phyloP scores from a whole-genome alignment of 1,140 invertebrate species.

The Oncopeltus fasciatus region DNA sequence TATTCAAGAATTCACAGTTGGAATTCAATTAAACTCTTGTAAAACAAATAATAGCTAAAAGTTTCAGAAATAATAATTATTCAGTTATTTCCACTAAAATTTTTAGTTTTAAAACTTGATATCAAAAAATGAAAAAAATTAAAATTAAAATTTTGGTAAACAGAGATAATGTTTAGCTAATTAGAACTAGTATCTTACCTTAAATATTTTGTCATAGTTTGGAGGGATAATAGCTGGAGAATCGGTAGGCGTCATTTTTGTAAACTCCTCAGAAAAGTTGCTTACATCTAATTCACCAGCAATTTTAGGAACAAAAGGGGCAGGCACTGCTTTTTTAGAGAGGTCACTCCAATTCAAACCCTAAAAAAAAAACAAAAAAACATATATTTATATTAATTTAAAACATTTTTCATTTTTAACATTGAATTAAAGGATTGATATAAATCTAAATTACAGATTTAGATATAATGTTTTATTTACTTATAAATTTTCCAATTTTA shows the following conservation, averaged over 20 bases:
- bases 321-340: conserved; percentile 51
- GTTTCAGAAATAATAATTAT: too few species aligned
- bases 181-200: conserved; percentile 34
- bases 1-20: too few species aligned
- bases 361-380: conserved; percentile 28
- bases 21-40: too few species aligned
- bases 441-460: background rate
- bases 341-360: conserved; percentile 63
- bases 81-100: too few species aligned
- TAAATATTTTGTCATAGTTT: conserved; percentile 76
- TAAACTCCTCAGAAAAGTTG: conserved; percentile 94
- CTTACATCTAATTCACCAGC: conserved; percentile 76
- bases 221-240: conserved; percentile 73
- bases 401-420: background rate
- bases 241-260: conserved; percentile 72
- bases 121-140: too few species aligned
- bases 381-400: background rate
- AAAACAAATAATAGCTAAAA: too few species aligned
- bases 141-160: too few species aligned
- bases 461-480: too few species aligned
- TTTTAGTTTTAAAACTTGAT: too few species aligned
- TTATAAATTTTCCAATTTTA: too few species aligned
- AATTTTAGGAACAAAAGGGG: conserved; percentile 72
- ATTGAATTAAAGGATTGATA: too few species aligned
- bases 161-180: too few species aligned